A percentile compares a stretch with the other conserved stretches of the same genome.
These are phyloP conservation scores for Pitta sordida DNA, from an alignment of 2,113 vertebrate species.

Conservation along the genomic window DNA sequence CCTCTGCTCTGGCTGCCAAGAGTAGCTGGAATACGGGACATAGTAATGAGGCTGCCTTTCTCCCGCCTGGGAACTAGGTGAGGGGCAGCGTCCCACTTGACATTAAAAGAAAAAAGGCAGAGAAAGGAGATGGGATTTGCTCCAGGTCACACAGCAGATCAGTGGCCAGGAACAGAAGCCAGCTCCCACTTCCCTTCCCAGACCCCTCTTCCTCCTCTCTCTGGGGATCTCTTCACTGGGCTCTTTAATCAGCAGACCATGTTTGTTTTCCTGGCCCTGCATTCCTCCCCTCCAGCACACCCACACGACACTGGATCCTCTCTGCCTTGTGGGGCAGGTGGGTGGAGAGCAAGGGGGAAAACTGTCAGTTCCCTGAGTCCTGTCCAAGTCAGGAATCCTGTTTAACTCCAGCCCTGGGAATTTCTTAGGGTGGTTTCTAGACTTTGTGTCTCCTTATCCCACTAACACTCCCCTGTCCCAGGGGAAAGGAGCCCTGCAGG, in stretches of 20 bases:
- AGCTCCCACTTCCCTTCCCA: slow-evolving; percentile 59
- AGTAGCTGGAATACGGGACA: not conserved
- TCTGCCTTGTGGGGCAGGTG: not conserved
- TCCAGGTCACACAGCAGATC: slow-evolving; percentile 27
- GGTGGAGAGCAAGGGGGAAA: not conserved
- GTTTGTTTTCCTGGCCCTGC: not conserved
- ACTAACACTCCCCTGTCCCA: not conserved
- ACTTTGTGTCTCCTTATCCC: not conserved
- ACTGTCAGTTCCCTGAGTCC: not conserved
- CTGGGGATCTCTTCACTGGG: not conserved
- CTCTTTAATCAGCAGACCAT: slow-evolving; percentile 22
- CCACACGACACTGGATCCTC: not conserved
- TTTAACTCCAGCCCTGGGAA: rapidly evolving
- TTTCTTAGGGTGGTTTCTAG: not conserved
- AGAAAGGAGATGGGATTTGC: slow-evolving; percentile 34
- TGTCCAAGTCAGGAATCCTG: not conserved
- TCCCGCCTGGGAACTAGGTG: slow-evolving; percentile 40
- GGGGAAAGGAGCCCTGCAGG: not conserved
- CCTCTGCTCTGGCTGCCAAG: not conserved
- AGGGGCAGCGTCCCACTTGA: not conserved
- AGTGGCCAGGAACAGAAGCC: slow-evolving; percentile 51
- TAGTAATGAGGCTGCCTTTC: not conserved
- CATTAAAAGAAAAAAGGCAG: not conserved
- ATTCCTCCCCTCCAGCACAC: not conserved
- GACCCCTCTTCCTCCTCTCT: not conserved